Percentiles rank a stretch among this genome's conserved stretches.
Conservation (phyloP, 2,797 vertebrate species). For the Forpus xanthops region DNA sequence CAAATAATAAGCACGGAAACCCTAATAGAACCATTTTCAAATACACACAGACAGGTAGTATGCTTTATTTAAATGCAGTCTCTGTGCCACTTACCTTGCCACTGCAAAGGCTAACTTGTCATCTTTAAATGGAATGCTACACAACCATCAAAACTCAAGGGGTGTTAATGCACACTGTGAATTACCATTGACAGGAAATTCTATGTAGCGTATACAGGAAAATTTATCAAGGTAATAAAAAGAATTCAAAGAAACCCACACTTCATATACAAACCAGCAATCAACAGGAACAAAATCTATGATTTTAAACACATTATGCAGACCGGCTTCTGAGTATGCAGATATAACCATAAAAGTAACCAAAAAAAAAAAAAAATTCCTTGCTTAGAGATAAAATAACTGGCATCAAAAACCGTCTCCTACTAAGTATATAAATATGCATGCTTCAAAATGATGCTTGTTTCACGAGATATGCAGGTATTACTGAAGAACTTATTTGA, state of each 20-base stretch:
- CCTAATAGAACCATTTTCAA: accelerated
- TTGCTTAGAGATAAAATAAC: not conserved
- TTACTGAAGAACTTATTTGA: not conserved
- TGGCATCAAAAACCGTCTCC: not conserved
- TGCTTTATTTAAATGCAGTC: not conserved
- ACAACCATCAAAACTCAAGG: not conserved
- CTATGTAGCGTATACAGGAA: accelerated
- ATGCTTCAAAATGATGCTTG: not conserved
- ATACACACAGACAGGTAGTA: too few species aligned
- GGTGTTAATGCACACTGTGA: not conserved
- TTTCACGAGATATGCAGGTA: not conserved
- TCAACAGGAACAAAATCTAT: not conserved
- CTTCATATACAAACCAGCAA: not conserved
- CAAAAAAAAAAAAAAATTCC: not conserved
- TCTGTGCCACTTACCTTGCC: not conserved
- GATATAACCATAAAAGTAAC: not conserved
- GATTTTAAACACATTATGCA: not conserved
- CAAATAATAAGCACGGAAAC: not conserved
- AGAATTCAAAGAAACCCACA: not conserved
- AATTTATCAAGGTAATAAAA: not conserved
- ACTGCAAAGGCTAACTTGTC: not conserved
- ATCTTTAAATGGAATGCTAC: not conserved
- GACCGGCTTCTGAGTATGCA: accelerated
- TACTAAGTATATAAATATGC: not conserved
- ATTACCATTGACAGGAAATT: not conserved